Conservation (phyloP, 1,140 invertebrate species). For the Penaeus vannamei region DNA sequence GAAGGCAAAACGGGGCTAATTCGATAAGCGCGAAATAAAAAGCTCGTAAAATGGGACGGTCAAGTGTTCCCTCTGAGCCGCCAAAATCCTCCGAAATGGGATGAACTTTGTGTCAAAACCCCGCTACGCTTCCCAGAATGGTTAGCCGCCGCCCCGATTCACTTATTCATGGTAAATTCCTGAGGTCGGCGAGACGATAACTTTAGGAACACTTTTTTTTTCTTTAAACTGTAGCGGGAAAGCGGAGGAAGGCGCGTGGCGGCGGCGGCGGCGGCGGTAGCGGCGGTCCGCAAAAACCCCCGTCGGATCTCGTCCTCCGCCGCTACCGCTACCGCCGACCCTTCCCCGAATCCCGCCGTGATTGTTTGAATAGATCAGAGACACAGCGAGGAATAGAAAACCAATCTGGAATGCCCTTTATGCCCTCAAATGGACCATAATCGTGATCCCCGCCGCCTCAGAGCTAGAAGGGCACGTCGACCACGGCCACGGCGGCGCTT, state of each 20-base stretch:
- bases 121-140: slow-evolving; percentile 40
- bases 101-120: slow-evolving; percentile 57
- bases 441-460: slow-evolving; percentile 30
- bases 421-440: slow-evolving; percentile 55
- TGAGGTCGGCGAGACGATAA: not conserved
- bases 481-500: not conserved
- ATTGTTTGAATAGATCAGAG: slow-evolving; percentile 37
- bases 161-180: not conserved
- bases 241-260: not conserved
- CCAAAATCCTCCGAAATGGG: slow-evolving; percentile 57
- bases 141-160: slow-evolving; percentile 37
- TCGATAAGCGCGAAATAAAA: slow-evolving; percentile 58
- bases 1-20: slow-evolving; percentile 37
- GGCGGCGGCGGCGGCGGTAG: no score
- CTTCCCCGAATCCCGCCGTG: not conserved
- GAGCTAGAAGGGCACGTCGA: slow-evolving; percentile 11
- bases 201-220: not conserved
- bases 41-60: slow-evolving; percentile 49
- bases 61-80: slow-evolving; percentile 53
- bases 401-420: slow-evolving; percentile 51
- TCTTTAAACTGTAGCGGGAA: not conserved
- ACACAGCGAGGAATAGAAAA: slow-evolving; percentile 18
- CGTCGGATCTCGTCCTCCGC: not conserved
- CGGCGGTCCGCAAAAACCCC: not conserved
- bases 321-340: not conserved